These are phyloP conservation scores for Cydia splendana DNA, from an alignment of 1,140 invertebrate species.

Conservation along the genomic window DNA sequence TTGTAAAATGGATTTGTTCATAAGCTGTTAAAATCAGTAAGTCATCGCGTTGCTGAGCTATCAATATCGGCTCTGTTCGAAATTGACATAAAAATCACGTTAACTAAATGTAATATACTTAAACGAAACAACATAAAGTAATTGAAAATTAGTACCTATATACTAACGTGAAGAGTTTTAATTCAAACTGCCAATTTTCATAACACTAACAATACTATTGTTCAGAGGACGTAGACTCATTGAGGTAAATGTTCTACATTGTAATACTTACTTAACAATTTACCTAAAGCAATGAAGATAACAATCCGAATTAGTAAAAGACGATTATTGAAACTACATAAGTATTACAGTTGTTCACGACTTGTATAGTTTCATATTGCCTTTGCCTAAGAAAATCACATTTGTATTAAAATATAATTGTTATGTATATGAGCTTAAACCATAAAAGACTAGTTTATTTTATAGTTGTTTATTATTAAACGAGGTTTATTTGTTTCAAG, in stretches of 20 bases:
- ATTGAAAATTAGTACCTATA: neutral
- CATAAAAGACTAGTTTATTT: too few relatives aligned
- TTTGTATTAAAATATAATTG: neutral
- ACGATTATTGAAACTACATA: neutral
- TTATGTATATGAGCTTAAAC: too few relatives aligned
- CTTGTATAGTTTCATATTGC: neutral
- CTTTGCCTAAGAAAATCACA: neutral
- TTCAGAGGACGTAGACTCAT: neutral
- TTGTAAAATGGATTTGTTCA: slow-evolving; percentile 12
- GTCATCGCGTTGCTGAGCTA: slow-evolving; percentile 1
- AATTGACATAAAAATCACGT: slow-evolving; percentile 5
- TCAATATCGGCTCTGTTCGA: neutral
- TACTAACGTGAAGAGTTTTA: neutral
- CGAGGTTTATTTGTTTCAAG: neutral
- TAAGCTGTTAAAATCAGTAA: slow-evolving; percentile 6
- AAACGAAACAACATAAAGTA: too few relatives aligned
- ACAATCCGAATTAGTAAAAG: neutral
- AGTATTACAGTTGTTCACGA: neutral
- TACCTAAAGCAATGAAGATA: neutral
- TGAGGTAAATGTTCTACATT: neutral
- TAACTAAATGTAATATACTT: neutral
- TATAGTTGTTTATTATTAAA: neutral
- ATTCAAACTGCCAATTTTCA: neutral
- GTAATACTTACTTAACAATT: neutral
- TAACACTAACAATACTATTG: neutral